phyloP scores from a whole-genome alignment of 1,140 invertebrate species.

The Leptoteleia sp. region DNA sequence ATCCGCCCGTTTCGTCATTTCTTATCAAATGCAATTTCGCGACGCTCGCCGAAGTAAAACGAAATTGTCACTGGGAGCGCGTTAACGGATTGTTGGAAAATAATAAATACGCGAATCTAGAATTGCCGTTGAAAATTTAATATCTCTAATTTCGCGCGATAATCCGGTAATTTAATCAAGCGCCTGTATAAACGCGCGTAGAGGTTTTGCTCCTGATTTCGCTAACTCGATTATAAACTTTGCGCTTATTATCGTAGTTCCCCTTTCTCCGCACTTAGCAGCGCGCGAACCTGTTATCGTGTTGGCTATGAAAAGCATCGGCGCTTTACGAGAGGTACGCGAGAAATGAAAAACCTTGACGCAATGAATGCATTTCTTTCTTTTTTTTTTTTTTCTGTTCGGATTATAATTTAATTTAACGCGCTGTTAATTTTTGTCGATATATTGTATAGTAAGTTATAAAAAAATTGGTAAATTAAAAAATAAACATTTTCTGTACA shows the following conservation, averaged over 20 bases:
- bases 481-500: too few species aligned
- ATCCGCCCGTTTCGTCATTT: constrained; percentile 14
- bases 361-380: constrained; percentile 23
- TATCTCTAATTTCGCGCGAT: constrained; percentile 78
- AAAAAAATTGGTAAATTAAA: too few species aligned
- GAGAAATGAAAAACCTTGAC: constrained; percentile 52
- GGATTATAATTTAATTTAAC: too few species aligned
- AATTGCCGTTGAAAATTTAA: constrained; percentile 72
- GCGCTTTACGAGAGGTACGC: constrained; percentile 61
- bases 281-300: constrained; percentile 69
- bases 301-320: constrained; percentile 72
- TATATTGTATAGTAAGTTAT: too few species aligned
- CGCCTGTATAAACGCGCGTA: constrained; percentile 50
- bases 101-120: constrained; percentile 48
- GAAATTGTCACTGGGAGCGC: background rate
- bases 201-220: constrained; percentile 69
- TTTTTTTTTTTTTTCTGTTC: constrained; percentile 5
- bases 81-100: constrained; percentile 9
- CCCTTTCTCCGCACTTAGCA: constrained; percentile 21
- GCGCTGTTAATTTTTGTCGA: too few species aligned
- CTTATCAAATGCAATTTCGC: constrained; percentile 11
- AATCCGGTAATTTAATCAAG: constrained; percentile 79
- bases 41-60: background rate
- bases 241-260: constrained; percentile 73
- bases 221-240: constrained; percentile 79